Percentiles rank a stretch among this genome's conserved stretches.
These are phyloP conservation scores for cattle (Bos taurus) DNA, from an alignment of 2,113 vertebrate genomes.

Conservation along the genomic window ARS-UCD2.0 NC_037345.1:14915001-14915500, in stretches of 20 bases:
- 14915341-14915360: neutral
- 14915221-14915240: neutral
- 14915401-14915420: neutral
- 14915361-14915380: neutral
- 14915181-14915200: neutral
- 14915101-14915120: neutral
- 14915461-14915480: neutral
- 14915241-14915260: neutral
- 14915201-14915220: neutral
- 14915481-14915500: neutral
- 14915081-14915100: neutral
- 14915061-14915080: neutral
- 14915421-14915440: neutral
- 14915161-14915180: neutral
- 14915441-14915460: neutral
- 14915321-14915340: neutral
- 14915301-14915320: neutral
- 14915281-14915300: neutral
- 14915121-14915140: neutral
- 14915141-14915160: neutral
- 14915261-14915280: neutral
- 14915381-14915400: neutral
- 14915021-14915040: neutral
- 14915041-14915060: neutral
- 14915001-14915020: neutral